Evolutionary conservation across 2,888 invertebrate genomes (phyloP), one percentile per base, ranked within the genome.

Genomic region (Heliconius ethilla): DNA sequence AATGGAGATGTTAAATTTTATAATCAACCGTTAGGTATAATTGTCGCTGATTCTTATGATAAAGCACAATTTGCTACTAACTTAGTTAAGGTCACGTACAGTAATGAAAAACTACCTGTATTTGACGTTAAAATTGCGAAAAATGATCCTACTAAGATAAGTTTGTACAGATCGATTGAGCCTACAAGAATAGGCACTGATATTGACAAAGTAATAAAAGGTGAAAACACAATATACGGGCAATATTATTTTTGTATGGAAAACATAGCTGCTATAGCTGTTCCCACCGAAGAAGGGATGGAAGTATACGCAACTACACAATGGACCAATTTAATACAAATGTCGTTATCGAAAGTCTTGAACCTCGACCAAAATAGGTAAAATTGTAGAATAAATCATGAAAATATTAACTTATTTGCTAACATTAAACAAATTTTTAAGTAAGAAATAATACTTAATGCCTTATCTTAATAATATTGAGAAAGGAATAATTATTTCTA

Each of bases 181-280:
- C 86, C 87, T 6, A 86, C 81, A 3, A 81, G 82, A 10, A 84
- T 79, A 69, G 89, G 89, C 0, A 75, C 75, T 6, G 85, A 87
- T 78, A 77, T 88, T 10, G 66, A 59, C 3, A 88, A 84, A 81
- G 92, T 82, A 80, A 92, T 85, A 81, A 91, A 83, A 75, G 88
- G 88, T 9, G 84, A 80, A 5, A 84, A 84, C 40, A 85, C 86
- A 9, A 85, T 89, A 72, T 95, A 94, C 15, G 86, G 90, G 9
- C 97, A 97, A 84, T 96, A 96, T 84, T 96, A 96, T 84, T 96
- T 95, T 82, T 92, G 95, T 37, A 96, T 97, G 95, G 97, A 97
- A 87, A 95, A 95, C 0, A 94, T 96, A 70, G 90, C 91, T 9
- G 95, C 95, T 82, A 89, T 95, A 1, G 94, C 95, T 18, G 85